Evolutionary conservation across 2,888 invertebrate genomes (phyloP).

Genomic region (Chromoteleia sp.): DNA sequence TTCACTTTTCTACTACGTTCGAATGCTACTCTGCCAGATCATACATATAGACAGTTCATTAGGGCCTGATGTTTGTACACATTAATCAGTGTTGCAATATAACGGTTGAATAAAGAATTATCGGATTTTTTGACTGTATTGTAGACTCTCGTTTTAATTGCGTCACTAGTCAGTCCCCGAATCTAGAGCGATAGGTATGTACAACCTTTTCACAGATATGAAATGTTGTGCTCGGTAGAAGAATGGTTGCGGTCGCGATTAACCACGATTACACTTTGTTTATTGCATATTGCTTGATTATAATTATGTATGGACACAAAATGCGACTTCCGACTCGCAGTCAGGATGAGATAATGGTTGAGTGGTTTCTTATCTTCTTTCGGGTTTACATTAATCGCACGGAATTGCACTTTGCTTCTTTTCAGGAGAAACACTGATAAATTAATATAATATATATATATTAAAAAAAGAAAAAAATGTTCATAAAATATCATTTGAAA

Average conservation of each 20-base stretch:
- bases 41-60: constrained; percentile 44
- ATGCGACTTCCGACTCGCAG: constrained; percentile 34
- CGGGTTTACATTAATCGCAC: constrained; percentile 43
- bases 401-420: constrained; percentile 60
- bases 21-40: constrained; percentile 66
- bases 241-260: constrained; percentile 61
- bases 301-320: background rate
- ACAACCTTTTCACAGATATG: constrained; percentile 58
- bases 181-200: constrained; percentile 72
- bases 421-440: constrained; percentile 4
- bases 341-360: constrained; percentile 4
- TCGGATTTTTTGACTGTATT: constrained; percentile 57
- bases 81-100: constrained; percentile 49
- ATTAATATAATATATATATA: background rate
- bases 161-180: constrained; percentile 59
- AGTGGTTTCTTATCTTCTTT: constrained; percentile 2
- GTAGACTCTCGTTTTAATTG: constrained; percentile 61
- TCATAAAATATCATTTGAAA: no score
- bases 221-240: constrained; percentile 56
- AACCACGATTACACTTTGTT: constrained; percentile 21
- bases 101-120: constrained; percentile 64
- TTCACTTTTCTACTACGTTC: constrained; percentile 43
- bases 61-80: constrained; percentile 38
- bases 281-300: constrained; percentile 10
- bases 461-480: background rate